A percentile compares a stretch with the other conserved stretches of the same genome.
Evolutionary conservation across 2,888 invertebrate species (phyloP).

Genomic region (Capitulum mitella): DNA sequence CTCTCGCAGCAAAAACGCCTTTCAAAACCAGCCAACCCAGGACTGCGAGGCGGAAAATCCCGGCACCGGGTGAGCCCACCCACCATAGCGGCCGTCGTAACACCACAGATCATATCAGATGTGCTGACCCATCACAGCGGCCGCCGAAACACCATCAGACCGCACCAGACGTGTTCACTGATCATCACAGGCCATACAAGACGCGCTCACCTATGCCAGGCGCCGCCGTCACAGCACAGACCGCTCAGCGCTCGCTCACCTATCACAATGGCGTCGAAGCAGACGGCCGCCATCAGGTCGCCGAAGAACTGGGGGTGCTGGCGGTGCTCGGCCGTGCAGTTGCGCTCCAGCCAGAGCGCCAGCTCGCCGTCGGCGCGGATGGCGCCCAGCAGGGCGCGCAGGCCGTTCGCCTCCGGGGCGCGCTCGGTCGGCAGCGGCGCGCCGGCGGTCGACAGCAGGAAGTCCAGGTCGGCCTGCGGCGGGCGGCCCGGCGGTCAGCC

Average conservation of each 20-base stretch:
- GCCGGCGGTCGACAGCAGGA: neutral
- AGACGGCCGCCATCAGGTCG: slow-evolving; percentile 9
- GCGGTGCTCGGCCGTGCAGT: neutral
- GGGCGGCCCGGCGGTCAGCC: neutral
- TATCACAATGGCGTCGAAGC: neutral
- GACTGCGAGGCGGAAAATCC: too few relatives aligned
- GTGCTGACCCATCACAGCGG: neutral
- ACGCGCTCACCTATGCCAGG: too few relatives aligned
- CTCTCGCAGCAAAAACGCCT: too few relatives aligned
- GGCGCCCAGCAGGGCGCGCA: slow-evolving; percentile 28
- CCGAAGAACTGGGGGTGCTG: slow-evolving; percentile 13
- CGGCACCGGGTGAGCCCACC: too few relatives aligned
- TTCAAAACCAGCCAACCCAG: too few relatives aligned
- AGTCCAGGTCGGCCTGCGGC: neutral
- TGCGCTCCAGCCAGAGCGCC: neutral
- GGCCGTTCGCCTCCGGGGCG: slow-evolving; percentile 26
- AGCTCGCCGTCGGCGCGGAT: slow-evolving; percentile 27
- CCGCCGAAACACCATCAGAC: too few relatives aligned
- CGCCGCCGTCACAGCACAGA: too few relatives aligned
- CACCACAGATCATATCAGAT: too few relatives aligned
- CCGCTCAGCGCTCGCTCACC: too few relatives aligned
- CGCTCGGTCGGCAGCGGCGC: slow-evolving; percentile 17
- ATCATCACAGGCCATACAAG: too few relatives aligned
- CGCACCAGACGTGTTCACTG: too few relatives aligned
- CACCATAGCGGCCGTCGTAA: too few relatives aligned